Evolutionary conservation across 2,888 invertebrate species (phyloP).

Genomic region (Oxycera nigricornis): DNA sequence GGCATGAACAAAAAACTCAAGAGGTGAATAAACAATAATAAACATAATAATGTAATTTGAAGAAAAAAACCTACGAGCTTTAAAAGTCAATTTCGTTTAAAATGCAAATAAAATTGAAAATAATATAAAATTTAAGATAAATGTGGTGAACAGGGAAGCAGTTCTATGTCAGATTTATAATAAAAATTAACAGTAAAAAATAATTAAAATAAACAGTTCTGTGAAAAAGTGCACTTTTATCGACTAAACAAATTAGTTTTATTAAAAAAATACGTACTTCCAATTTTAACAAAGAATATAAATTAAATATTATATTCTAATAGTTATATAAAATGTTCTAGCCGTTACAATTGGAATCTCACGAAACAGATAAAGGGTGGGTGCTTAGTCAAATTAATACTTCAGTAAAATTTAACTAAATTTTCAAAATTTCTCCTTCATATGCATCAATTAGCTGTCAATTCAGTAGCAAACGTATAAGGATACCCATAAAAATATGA

Average conservation of each 20-base stretch:
- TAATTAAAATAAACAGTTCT: neutral
- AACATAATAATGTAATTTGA: neutral
- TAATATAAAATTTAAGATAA: no score
- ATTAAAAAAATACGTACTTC: no score
- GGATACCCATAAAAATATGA: neutral
- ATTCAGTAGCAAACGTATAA: neutral
- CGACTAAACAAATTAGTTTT: no score
- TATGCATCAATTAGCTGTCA: neutral
- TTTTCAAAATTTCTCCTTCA: neutral
- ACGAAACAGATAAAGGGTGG: neutral
- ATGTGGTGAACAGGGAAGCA: no score
- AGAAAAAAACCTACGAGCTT: no score
- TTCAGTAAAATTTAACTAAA: neutral
- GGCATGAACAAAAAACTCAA: slow-evolving; percentile 15
- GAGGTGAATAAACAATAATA: slow-evolving; percentile 29
- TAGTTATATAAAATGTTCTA: neutral
- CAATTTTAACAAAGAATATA: no score
- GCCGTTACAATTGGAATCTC: neutral
- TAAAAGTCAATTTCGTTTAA: neutral
- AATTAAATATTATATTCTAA: no score
- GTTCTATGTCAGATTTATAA: no score
- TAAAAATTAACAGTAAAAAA: neutral
- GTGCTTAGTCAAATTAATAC: neutral
- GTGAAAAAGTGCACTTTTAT: neutral
- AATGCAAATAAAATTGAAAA: no score